Percentiles rank a stretch among this genome's conserved stretches.
phyloP scores from a whole-genome alignment of 2,888 invertebrate species.

The Andrena flavipes region DNA sequence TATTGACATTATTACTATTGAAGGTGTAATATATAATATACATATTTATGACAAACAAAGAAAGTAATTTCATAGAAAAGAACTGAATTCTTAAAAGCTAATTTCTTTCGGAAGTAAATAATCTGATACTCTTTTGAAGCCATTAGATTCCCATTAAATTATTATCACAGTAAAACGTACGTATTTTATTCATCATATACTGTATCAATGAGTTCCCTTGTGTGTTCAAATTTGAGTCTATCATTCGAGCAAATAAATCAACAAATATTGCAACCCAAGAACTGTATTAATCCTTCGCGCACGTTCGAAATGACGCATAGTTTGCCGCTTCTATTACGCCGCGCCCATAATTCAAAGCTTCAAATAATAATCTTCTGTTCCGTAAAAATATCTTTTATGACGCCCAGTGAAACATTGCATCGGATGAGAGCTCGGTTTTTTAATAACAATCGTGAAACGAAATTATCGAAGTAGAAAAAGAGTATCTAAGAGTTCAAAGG shows the following conservation, averaged over 20 bases:
- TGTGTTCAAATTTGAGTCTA: background rate
- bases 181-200: constrained; percentile 11
- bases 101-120: constrained; percentile 6
- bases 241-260: constrained; percentile 6
- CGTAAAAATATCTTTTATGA: constrained; percentile 21
- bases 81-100: constrained; percentile 16
- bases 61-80: constrained; percentile 20
- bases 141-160: constrained; percentile 23
- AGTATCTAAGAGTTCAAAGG: constrained; percentile 1
- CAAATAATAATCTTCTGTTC: constrained; percentile 11
- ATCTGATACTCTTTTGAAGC: constrained; percentile 17
- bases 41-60: constrained; percentile 19
- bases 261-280: background rate
- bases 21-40: constrained; percentile 16
- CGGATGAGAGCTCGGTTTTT: constrained; percentile 5
- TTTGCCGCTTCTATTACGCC: constrained; percentile 16
- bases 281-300: constrained; percentile 5
- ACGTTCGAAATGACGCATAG: constrained; percentile 17
- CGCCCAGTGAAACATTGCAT: constrained; percentile 8
- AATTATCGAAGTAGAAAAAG: background rate
- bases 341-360: constrained; percentile 8
- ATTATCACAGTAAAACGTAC: constrained; percentile 41
- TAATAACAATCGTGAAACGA: constrained; percentile 6
- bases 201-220: constrained; percentile 13
- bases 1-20: constrained; percentile 23